Evolutionary conservation across 2,113 vertebrate genomes (phyloP), one percentile per base, ranked within the genome.

Genomic region (Myiopsitta monachus): DNA sequence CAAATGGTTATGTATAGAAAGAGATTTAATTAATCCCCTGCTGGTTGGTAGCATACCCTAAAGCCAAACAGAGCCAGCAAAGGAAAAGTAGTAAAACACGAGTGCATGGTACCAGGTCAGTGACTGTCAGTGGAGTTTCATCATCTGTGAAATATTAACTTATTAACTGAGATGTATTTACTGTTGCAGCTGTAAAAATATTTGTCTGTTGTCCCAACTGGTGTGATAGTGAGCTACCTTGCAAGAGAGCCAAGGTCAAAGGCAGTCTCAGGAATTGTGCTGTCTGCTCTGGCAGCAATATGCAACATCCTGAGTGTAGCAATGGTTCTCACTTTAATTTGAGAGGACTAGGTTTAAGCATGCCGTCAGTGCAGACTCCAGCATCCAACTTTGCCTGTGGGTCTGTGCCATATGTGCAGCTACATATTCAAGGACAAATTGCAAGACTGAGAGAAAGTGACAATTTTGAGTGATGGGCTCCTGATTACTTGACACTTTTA

Each of bases 1-100:
- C 96, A 97, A 96, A 94, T 96, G 93, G 70, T 93, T 96, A 94
- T 86, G 68, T 96, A 88, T 94, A 84, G 92, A 83, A 72, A 77
- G 83, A 95, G 87, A 94, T 95, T 89, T 97, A 97, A 97, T 97
- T 97, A 96, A 97, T 97, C 96, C 91, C 96, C 95, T 94, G 96
- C 96, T 97, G 96, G 77, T 89, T 95, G 83, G 74, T 94, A 73
- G 87, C 84, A 79, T 92, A 92, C 95, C 96, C 96, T 95, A 92
- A 96, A 96, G 94, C 94, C 94, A 97, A 97, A 95, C 38, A 64
- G 15, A 89, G 77, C 57, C 91, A 92, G 91, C 62, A 82, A 84
- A 92, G 57, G 83, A 46, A 94, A 94, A 96, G 90, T 78, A 87
- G 87, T 82, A 84, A 88, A 93, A 84, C 88, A 75, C 3, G 63